These are phyloP conservation scores for Pachypsylla venusta DNA, from an alignment of 1,140 invertebrate genomes.

Conservation along the genomic window DNA sequence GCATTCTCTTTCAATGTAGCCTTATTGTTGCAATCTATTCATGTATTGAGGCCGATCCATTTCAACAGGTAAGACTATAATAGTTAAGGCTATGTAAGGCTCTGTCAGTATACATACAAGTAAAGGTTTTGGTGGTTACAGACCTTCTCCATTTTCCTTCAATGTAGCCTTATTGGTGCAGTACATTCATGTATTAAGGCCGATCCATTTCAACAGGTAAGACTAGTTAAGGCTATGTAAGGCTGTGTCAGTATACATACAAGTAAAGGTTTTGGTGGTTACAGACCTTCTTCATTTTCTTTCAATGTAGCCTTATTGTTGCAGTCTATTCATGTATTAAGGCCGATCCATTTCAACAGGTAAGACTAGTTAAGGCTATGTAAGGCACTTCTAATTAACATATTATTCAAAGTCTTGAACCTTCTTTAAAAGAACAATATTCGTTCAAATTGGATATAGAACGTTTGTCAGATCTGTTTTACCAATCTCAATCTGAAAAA, in stretches of 20 bases:
- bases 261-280: slow-evolving; percentile 31
- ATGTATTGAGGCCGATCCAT: neutral
- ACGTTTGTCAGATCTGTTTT: too few species aligned
- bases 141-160: slow-evolving; percentile 30
- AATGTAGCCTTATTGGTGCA: slow-evolving; percentile 17
- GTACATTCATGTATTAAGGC: slow-evolving; percentile 7
- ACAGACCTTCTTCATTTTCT: slow-evolving; percentile 33
- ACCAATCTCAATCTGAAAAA: too few species aligned
- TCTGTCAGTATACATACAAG: slow-evolving; percentile 31
- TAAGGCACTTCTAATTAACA: too few species aligned
- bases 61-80: slow-evolving; percentile 1
- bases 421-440: too few species aligned
- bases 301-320: slow-evolving; percentile 18
- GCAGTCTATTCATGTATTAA: slow-evolving; percentile 12
- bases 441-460: too few species aligned
- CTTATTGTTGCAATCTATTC: slow-evolving; percentile 15
- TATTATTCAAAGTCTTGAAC: too few species aligned
- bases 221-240: too few species aligned
- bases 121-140: slow-evolving; percentile 32
- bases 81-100: neutral
- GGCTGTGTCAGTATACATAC: slow-evolving; percentile 33
- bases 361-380: too few species aligned
- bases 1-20: slow-evolving; percentile 28
- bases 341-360: neutral
- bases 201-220: neutral